Evolutionary conservation across 2,888 invertebrate genomes (phyloP), one percentile per base, ranked within the genome.

Genomic region (Pocota personata): DNA sequence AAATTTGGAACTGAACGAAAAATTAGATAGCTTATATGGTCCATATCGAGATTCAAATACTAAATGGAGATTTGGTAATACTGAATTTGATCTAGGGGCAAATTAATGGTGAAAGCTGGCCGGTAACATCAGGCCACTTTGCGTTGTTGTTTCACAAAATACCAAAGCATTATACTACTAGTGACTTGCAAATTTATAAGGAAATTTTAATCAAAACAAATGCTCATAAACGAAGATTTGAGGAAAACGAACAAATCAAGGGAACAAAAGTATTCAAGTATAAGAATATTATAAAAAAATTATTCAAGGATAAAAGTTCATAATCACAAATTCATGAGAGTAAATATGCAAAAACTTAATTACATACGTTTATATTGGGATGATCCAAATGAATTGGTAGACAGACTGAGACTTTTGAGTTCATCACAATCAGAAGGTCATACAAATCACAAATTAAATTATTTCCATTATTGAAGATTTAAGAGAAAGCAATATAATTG

Each of bases 201-300:
- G 27, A 27, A 27, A 52, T 30, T 52, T 52, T 52, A 64, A 43
- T 24, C 24, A 52, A 40, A 21, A 86, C 78, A 40, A 82, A 75
- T 66, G 67, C 73, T 4, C 55, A 87, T 24, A 80, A 50, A 58
- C 72, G 71, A 16, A n/a, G 43, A 32, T 57, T 71, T 55, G 12
- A 67, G 50, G 7, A 52, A 62, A 73, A 62, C 14, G 24, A 10
- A 27, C 71, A 73, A 82, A 58, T 69, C 30, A 69, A 75, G 50
- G 64, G 69, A 8, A 82, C 52, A 40, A 48, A 37, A 16, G 52
- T 64, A 3, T 19, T 21, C 19, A 84, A 75, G 35, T 84, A 79
- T 43, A 67, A 46, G 43, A n/a, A n/a, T n/a, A n/a, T n/a, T n/a
- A n/a, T n/a, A n/a, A n/a, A n/a, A n/a, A n/a, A n/a, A n/a, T n/a